These are phyloP conservation scores for Phymanthus crucifer DNA, from an alignment of 92 coral and sea anemone genomes.

Conservation along the genomic window DNA sequence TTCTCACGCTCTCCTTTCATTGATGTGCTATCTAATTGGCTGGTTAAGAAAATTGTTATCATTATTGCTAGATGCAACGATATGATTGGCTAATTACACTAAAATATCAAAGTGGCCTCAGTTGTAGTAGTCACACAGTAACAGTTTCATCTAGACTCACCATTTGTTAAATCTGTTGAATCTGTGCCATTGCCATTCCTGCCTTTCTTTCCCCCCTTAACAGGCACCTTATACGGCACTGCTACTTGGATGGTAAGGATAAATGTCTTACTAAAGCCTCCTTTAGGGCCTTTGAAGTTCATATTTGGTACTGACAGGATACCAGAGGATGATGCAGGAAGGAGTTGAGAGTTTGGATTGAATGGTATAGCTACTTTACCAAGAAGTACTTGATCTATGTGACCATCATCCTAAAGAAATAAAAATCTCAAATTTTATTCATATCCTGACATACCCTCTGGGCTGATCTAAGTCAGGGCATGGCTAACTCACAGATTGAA, in stretches of 20 bases:
- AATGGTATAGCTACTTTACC: conserved; percentile 93
- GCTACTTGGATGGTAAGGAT: conserved; percentile 87
- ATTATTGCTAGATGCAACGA: too few species aligned
- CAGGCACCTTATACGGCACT: conserved; percentile 73
- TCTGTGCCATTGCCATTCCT: conserved; percentile 40
- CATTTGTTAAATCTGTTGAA: conserved; percentile 14
- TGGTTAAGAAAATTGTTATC: too few species aligned
- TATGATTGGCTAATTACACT: too few species aligned
- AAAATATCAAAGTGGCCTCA: too few species aligned
- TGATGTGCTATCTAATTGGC: too few species aligned
- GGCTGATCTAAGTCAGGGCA: too few species aligned
- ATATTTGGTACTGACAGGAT: conserved; percentile 82
- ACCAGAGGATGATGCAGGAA: conserved; percentile 77
- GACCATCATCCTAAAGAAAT: conserved; percentile 74
- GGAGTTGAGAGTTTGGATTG: conserved; percentile 90
- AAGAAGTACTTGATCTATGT: conserved; percentile 73
- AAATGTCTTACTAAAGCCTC: conserved; percentile 69
- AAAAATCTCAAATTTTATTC: not conserved
- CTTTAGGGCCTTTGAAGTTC: conserved; percentile 71
- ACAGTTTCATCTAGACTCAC: too few species aligned
- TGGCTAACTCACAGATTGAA: too few species aligned
- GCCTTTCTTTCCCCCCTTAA: conserved; percentile 52
- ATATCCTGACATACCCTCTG: too few species aligned
- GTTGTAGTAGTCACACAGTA: too few species aligned
- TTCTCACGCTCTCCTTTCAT: too few species aligned